A percentile compares a stretch with the other conserved stretches of the same genome.
Evolutionary conservation across 2,888 invertebrate genomes (phyloP).

Genomic region (Cryptops parisi): DNA sequence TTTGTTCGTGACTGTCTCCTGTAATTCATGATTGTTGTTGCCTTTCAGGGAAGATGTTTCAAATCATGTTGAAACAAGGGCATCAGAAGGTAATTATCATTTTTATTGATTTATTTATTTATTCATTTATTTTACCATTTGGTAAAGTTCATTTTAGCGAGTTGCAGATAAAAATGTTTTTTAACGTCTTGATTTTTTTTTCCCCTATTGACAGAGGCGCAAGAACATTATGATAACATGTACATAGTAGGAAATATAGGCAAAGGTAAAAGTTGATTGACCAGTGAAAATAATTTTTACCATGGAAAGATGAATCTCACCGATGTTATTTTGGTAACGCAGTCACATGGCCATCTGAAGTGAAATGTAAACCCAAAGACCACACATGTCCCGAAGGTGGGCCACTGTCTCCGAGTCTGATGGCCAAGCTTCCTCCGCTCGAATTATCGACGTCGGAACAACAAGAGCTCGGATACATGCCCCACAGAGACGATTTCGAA

Average conservation of each 20-base stretch:
- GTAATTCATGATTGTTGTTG: conserved; percentile 6
- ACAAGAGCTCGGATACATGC: conserved; percentile 79
- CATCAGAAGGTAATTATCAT: conserved; percentile 56
- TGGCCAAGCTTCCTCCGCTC: conserved; percentile 57
- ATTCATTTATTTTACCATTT: no score
- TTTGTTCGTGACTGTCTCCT: no score
- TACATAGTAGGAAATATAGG: conserved; percentile 85
- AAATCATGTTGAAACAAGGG: conserved; percentile 71
- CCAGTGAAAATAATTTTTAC: not conserved
- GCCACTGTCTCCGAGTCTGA: conserved; percentile 57
- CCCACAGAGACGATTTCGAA: conserved; percentile 91
- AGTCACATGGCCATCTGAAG: conserved; percentile 27
- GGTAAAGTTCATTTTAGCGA: not conserved
- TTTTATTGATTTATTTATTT: no score
- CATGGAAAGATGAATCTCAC: not conserved
- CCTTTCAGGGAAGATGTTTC: conserved; percentile 58
- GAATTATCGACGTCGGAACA: conserved; percentile 75
- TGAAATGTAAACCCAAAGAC: conserved; percentile 26
- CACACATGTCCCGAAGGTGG: conserved; percentile 31
- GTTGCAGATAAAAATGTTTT: not conserved
- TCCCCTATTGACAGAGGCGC: conserved; percentile 49
- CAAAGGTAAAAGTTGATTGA: conserved; percentile 45
- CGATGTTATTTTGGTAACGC: not conserved
- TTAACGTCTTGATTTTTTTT: no score
- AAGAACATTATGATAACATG: conserved; percentile 76